Base-by-base conservation (phyloP, 2,113 vertebrate genomes). In the Polyodon spathula region DNA sequence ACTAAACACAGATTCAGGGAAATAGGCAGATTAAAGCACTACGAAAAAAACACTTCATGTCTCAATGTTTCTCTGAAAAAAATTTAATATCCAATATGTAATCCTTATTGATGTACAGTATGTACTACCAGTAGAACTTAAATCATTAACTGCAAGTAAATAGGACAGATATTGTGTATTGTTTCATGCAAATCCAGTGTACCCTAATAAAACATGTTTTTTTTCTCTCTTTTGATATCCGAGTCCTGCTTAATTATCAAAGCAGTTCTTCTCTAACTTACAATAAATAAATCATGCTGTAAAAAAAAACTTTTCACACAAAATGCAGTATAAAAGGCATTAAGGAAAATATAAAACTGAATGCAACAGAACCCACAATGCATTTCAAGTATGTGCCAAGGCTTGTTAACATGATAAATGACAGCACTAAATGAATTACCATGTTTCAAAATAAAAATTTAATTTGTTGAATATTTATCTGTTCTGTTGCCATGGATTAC, bases 201-300 rank as follows among this genome's bases (percentile, higher is more conserved):
- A 42, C 17, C 16, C 37, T 54, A 37, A 55, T 48, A 8, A 6
- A 42, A 4, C 3, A 48, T 40, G 17, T 8, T 11, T 60, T 59
- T 56, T 54, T 64, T 54, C 58, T 67, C 76, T 77, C 60, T 69
- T 37, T 63, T 63, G 69, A 68, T 72, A 86, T 70, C 71, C 66
- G 73, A 89, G 78, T 75, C 72, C 63, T 77, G 40, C 53, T 92
- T 64, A 87, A 93, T 91, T 87, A 92, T 93, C 78, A 92, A 66
- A 67, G 58, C 40, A 62, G 65, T 62, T 66, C 80, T 80, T 68
- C 60, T 68, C 66, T 73, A 70, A 74, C 84, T 74, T 76, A 84
- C 84, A 78, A 88, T 88, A 79, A 70, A 92, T 86, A 66, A 70
- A 46, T 61, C 27, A 61, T 73, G 58, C 14, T 58, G 68, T 74